Percentiles rank a stretch among this genome's conserved stretches.
These are phyloP conservation scores for Hemithea aestivaria DNA, from an alignment of 2,888 invertebrate genomes.

Conservation along the genomic window DNA sequence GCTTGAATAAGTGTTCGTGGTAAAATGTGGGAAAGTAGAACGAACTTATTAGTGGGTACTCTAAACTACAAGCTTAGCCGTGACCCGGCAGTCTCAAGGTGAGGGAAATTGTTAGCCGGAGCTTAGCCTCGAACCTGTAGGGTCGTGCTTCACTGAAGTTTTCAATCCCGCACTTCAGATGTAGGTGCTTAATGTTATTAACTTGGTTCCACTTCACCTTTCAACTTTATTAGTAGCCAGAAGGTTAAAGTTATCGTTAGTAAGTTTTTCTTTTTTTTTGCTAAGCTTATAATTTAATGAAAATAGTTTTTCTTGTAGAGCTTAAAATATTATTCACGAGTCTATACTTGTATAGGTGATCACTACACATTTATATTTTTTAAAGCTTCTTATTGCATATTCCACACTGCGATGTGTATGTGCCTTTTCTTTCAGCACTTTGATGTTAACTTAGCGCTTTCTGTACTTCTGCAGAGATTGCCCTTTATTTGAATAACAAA, in stretches of 20 bases:
- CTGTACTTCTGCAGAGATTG: constrained; percentile 10
- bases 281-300: too few relatives aligned
- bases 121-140: constrained; percentile 4
- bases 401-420: too few relatives aligned
- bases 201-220: neutral
- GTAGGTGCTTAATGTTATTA: too few relatives aligned
- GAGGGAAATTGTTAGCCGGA: constrained; percentile 35
- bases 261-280: too few relatives aligned
- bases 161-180: constrained; percentile 7
- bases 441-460: constrained; percentile 1
- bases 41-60: constrained; percentile 10
- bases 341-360: too few relatives aligned
- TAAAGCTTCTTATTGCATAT: too few relatives aligned
- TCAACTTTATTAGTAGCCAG: too few relatives aligned
- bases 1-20: constrained; percentile 7
- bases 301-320: too few relatives aligned
- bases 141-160: constrained; percentile 15
- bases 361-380: too few relatives aligned
- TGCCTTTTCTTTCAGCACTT: too few relatives aligned
- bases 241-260: too few relatives aligned
- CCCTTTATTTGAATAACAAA: constrained; percentile 20
- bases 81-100: constrained; percentile 55
- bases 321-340: too few relatives aligned
- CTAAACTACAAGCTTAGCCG: constrained; percentile 28
- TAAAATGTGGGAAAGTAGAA: constrained; percentile 23